Percentiles rank a stretch among this genome's conserved stretches.
phyloP scores from a whole-genome alignment of 2,113 vertebrate species.

The Hoplias malabaricus region DNA sequence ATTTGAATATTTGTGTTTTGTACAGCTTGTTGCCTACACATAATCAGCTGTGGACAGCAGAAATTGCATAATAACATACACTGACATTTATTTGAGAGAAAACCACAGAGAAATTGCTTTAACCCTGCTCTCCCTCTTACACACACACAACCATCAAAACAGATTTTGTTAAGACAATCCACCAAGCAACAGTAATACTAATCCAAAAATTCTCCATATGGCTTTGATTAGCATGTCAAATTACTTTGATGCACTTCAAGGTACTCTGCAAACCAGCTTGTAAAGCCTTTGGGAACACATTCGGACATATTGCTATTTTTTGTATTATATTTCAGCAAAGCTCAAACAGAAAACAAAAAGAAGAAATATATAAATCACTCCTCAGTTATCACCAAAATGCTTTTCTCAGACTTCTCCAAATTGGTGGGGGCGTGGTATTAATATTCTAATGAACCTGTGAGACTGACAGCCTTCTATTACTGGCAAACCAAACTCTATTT shows the following conservation, averaged over 20 bases:
- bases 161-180: neutral
- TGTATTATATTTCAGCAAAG: too few species aligned
- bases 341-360: too few species aligned
- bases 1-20: conserved; percentile 15
- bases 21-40: conserved; percentile 7
- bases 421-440: too few species aligned
- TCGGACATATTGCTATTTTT: neutral
- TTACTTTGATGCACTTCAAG: too few species aligned
- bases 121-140: neutral
- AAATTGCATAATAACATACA: neutral
- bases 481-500: too few species aligned
- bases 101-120: conserved; percentile 3
- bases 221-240: neutral
- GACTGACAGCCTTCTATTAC: too few species aligned
- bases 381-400: too few species aligned
- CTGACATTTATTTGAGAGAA: conserved; percentile 7
- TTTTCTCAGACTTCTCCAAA: too few species aligned
- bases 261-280: neutral
- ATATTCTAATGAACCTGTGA: too few species aligned
- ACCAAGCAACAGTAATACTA: neutral
- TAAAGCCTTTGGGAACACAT: neutral
- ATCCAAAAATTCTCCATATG: neutral
- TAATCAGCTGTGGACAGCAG: conserved; percentile 3
- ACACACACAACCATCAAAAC: neutral
- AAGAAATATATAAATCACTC: too few species aligned